Evolutionary conservation across 2,797 vertebrate species (phyloP), one percentile per base, ranked within the genome.

Genomic region (Dipus sagitta): DNA sequence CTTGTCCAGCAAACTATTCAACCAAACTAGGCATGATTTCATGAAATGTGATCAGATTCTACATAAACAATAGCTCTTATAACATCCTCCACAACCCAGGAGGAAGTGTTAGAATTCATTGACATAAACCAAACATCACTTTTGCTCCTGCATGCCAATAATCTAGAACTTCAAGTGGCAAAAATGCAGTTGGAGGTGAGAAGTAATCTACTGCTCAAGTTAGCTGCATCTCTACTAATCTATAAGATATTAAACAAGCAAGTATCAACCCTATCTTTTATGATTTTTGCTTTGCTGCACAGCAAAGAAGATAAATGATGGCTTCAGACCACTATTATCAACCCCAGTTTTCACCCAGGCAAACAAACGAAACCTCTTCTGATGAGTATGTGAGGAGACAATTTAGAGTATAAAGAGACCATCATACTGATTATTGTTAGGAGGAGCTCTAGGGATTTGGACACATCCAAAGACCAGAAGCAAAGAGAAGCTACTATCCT

Each of bases 251-350:
- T 87, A 95, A 95, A 93, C 87, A 96, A 95, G 77, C 83, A 91
- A 64, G 92, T 95, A 96, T 95, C 89, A 88, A 96, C 93, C 86
- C 79, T 88, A 64, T 95, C 77, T 65, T 94, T 95, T 95, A 76
- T 92, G 92, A 75, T 81, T 92, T 95, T 95, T 86, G 64, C 88
- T 96, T 84, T 96, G 88, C 93, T 85, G 71, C 92, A 65, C 80
- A 97, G 90, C 90, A 95, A 81, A 94, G 86, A 93, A 95, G 93
- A 94, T 90, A 95, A 95, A 97, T 89, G 90, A 77, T 92, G 83
- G 93, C 84, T 96, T 94, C 90, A 93, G 83, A 78, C 60, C 28
- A 47, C 70, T 85, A 24, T 76, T 86, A 96, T 97, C 95, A 96
- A 96, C 94, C 93, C 88, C 84, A 87, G 90, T 87, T 60, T 64